phyloP scores from a whole-genome alignment of 2,888 invertebrate species.

The Drosophila peninsularis region DNA sequence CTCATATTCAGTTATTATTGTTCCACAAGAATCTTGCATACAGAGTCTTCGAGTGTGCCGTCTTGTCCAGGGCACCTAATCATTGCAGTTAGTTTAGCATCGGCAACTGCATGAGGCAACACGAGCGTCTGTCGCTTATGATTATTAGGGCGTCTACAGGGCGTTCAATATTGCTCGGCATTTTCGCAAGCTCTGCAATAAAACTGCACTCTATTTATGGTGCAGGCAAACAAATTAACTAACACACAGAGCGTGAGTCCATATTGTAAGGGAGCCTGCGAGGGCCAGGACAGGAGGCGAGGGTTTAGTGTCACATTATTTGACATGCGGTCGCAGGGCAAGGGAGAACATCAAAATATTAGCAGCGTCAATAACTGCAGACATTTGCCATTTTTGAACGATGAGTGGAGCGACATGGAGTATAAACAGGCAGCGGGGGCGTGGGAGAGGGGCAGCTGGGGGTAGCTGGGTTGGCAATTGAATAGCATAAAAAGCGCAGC shows the following conservation, averaged over 20 bases:
- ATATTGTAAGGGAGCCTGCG: neutral
- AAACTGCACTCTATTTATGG: slow-evolving; percentile 50
- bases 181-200: slow-evolving; percentile 61
- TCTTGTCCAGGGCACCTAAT: slow-evolving; percentile 5
- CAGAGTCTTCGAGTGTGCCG: neutral
- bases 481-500: slow-evolving; percentile 61
- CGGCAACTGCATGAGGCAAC: slow-evolving; percentile 6
- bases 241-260: neutral
- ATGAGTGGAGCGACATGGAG: slow-evolving; percentile 25
- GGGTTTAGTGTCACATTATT: slow-evolving; percentile 31
- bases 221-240: slow-evolving; percentile 40
- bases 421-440: too few relatives aligned
- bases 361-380: slow-evolving; percentile 69
- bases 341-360: slow-evolving; percentile 65
- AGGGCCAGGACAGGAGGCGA: too few relatives aligned
- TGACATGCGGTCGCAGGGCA: slow-evolving; percentile 41
- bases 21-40: too few relatives aligned
- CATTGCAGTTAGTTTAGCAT: slow-evolving; percentile 7
- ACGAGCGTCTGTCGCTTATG: slow-evolving; percentile 14
- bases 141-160: slow-evolving; percentile 17
- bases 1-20: neutral
- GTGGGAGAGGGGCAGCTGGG: neutral
- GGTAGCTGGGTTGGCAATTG: slow-evolving; percentile 43
- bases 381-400: slow-evolving; percentile 56
- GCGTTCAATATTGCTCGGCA: slow-evolving; percentile 23